Evolutionary conservation across 2,113 vertebrate genomes (phyloP), one percentile per base, ranked within the genome.

Genomic region (Eleginops maclovinus): DNA sequence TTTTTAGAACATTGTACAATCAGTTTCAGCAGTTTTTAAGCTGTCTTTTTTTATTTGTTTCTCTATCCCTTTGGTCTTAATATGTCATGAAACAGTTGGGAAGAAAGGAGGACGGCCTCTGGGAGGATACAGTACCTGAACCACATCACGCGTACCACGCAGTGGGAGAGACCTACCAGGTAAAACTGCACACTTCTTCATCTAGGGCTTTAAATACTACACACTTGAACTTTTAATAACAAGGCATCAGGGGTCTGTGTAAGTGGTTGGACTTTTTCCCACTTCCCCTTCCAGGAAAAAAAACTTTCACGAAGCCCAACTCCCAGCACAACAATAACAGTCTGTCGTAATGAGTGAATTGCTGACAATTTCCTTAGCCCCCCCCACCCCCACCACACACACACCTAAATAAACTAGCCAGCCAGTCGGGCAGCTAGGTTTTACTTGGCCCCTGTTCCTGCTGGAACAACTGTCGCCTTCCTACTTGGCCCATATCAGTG

Each of bases 101-200:
- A 99, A 91, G 97, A 99, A 90, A 93, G 97, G 74, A 95, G 97
- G 79, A 98, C 97, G 15, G 96, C 97, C 7, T 97, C 97, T 79
- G 97, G 97, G 86, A 96, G 97, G 87, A 99, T 98, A 85, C 97
- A 99, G 77, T 99, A 99, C 91, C 94, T 99, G 83, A 99, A 98
- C 90, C 97, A 99, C 77, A 98, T 98, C 85, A 99, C 97, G 44
- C 93, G 97, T 78, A 98, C 97, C 84, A 98, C 97, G 0, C 97
- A 98, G 40, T 98, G 97, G 97, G 97, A 98, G 90, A 95, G 97
- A 81, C 97, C 97, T 2, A 99, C 97, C 40, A 93, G 97, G 97
- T 98, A 92, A 87, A 90, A 64, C 10, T 44, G 4, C 55, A 14
- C 47, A 64, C 14, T 16, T 41, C 9, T 9, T 40, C 17, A 26